A percentile compares a stretch with the other conserved stretches of the same genome.
Evolutionary conservation across 2,888 invertebrate genomes (phyloP).

Genomic region (Eupithecia subfuscata): DNA sequence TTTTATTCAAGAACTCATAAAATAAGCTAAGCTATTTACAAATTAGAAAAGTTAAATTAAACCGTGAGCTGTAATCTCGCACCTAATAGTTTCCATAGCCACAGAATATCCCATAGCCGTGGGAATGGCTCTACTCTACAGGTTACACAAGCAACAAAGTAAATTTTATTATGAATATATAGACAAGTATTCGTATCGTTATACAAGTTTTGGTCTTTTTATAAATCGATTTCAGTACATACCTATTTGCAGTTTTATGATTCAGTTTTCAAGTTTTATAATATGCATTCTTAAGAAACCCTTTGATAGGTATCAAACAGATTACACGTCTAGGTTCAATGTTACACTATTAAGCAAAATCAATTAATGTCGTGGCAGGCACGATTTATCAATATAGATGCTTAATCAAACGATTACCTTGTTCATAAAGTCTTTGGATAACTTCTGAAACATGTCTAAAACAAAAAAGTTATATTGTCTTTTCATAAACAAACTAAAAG

Average conservation of each 20-base stretch:
- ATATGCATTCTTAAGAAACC: too few relatives aligned
- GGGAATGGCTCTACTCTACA: not conserved
- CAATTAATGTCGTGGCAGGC: not conserved
- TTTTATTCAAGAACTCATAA: not conserved
- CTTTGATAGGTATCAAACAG: too few relatives aligned
- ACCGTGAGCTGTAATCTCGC: constrained; percentile 6
- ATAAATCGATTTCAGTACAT: not conserved
- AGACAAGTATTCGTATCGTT: not conserved
- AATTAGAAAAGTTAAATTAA: constrained; percentile 14
- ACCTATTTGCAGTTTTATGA: too few relatives aligned
- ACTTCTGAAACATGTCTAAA: not conserved
- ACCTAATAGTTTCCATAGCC: constrained; percentile 5
- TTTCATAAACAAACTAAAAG: not conserved
- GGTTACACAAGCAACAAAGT: not conserved
- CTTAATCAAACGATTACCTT: not conserved
- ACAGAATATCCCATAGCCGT: not conserved
- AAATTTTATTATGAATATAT: too few relatives aligned
- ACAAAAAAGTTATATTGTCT: not conserved
- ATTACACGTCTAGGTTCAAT: not conserved
- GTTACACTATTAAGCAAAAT: not conserved
- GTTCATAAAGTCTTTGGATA: not conserved
- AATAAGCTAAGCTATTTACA: not conserved
- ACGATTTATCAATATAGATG: not conserved
- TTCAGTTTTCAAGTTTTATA: too few relatives aligned
- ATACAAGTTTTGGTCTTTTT: not conserved